Evolutionary conservation across 2,797 vertebrate species (phyloP).

Genomic region (Tragopan temminckii): DNA sequence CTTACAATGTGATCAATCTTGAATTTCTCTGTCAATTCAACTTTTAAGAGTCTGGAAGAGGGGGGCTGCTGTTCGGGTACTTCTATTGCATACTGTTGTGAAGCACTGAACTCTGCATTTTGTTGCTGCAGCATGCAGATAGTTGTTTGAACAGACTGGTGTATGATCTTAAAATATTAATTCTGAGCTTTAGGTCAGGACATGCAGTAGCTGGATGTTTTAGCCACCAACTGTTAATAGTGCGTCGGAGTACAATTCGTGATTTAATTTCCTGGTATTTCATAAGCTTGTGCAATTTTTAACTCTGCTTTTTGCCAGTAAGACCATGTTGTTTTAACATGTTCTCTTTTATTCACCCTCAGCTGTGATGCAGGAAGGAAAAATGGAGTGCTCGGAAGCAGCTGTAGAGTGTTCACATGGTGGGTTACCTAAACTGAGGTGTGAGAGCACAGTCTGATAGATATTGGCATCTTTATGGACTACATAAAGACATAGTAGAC

Average conservation of each 20-base stretch:
- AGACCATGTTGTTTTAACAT: background rate
- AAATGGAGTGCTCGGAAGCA: background rate
- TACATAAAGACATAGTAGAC: too few relatives aligned
- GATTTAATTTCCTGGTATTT: conserved; percentile 40
- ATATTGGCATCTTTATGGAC: background rate
- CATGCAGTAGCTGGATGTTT: background rate
- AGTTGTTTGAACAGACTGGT: background rate
- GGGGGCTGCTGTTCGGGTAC: background rate
- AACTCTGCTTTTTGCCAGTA: background rate
- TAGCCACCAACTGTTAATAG: background rate
- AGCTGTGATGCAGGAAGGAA: rapidly evolving
- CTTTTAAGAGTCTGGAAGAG: background rate
- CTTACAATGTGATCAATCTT: background rate
- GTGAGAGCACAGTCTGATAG: background rate
- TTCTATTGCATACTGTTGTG: background rate
- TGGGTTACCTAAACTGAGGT: background rate
- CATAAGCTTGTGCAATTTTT: conserved; percentile 12
- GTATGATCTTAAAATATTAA: background rate
- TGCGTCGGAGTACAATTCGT: background rate
- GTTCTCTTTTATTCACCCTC: background rate
- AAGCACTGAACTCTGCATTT: background rate
- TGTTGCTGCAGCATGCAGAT: background rate
- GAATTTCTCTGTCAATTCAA: background rate
- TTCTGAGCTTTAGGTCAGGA: background rate
- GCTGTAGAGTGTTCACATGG: background rate